Percentiles rank a stretch among this genome's conserved stretches.
phyloP scores from a whole-genome alignment of 1,140 invertebrate genomes.

The Aphelenchoides avenae region DNA sequence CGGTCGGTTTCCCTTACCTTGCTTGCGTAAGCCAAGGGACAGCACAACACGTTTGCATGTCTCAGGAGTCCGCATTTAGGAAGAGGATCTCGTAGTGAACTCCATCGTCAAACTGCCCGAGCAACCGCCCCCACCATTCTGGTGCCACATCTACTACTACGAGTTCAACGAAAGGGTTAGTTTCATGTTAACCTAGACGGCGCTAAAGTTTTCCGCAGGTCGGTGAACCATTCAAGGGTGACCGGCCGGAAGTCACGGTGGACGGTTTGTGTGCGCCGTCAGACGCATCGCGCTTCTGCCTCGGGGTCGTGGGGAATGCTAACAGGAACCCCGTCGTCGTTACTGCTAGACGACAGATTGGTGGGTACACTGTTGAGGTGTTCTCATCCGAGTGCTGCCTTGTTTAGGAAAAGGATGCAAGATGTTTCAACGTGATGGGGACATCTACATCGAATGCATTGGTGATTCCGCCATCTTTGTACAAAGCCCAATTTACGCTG shows the following conservation, averaged over 20 bases:
- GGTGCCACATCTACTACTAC: conserved; percentile 92
- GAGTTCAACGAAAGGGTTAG: conserved; percentile 89
- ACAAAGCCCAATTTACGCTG: conserved; percentile 72
- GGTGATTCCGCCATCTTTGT: conserved; percentile 97
- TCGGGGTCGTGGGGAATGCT: conserved; percentile 25
- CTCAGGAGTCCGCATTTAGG: background rate
- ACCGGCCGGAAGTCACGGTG: conserved; percentile 13
- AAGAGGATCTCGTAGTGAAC: conserved; percentile 10
- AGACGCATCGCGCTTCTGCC: conserved; percentile 22
- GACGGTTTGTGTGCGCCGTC: conserved; percentile 32
- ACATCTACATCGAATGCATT: conserved; percentile 95
- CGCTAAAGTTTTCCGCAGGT: conserved; percentile 21
- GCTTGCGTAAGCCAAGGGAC: no score
- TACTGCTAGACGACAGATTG: conserved; percentile 29
- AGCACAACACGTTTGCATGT: no score
- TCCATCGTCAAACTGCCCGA: conserved; percentile 7
- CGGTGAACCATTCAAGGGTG: conserved; percentile 27
- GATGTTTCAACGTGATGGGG: conserved; percentile 91
- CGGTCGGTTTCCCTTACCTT: no score
- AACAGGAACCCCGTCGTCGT: conserved; percentile 13
- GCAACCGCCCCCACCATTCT: conserved; percentile 76
- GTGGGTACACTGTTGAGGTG: conserved; percentile 7
- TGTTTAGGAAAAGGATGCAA: conserved; percentile 72
- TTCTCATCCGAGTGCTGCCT: conserved; percentile 11
- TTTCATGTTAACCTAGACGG: background rate